Conservation (phyloP, 2,888 invertebrate genomes). For the Cerceris ruficornis region DNA sequence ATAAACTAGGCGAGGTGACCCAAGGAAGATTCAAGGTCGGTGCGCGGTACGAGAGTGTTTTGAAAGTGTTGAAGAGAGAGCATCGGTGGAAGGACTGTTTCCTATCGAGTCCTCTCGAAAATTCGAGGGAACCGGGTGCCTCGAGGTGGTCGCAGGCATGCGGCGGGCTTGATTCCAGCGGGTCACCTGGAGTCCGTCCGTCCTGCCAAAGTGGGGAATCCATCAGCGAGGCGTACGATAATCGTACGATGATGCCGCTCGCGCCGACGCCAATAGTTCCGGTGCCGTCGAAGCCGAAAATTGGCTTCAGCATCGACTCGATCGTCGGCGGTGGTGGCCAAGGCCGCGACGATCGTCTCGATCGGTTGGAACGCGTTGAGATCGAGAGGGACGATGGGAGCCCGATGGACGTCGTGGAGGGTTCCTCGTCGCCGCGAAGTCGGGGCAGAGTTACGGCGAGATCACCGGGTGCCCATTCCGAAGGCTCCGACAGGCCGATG, state of each 20-base stretch:
- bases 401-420: conserved; percentile 77
- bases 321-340: conserved; percentile 91
- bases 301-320: conserved; percentile 97
- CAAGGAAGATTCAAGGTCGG: background rate
- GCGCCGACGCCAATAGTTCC: conserved; percentile 96
- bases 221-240: conserved; percentile 61
- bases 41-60: background rate
- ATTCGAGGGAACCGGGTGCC: conserved; percentile 3
- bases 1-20: background rate
- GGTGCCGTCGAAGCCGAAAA: conserved; percentile 95
- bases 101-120: conserved; percentile 4
- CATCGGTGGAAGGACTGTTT: conserved; percentile 11
- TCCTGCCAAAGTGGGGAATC: conserved; percentile 48
- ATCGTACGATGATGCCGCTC: conserved; percentile 94
- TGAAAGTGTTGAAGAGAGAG: conserved; percentile 27
- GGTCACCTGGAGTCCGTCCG: conserved; percentile 13
- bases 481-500: conserved; percentile 81
- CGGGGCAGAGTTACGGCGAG: conserved; percentile 65
- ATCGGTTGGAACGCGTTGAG: conserved; percentile 74
- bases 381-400: conserved; percentile 75
- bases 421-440: conserved; percentile 76
- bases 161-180: conserved; percentile 53
- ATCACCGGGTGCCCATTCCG: conserved; percentile 83
- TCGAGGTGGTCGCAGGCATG: conserved; percentile 46
- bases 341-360: conserved; percentile 70